phyloP scores from a whole-genome alignment of 2,797 vertebrate genomes.

The Huso huso region DNA sequence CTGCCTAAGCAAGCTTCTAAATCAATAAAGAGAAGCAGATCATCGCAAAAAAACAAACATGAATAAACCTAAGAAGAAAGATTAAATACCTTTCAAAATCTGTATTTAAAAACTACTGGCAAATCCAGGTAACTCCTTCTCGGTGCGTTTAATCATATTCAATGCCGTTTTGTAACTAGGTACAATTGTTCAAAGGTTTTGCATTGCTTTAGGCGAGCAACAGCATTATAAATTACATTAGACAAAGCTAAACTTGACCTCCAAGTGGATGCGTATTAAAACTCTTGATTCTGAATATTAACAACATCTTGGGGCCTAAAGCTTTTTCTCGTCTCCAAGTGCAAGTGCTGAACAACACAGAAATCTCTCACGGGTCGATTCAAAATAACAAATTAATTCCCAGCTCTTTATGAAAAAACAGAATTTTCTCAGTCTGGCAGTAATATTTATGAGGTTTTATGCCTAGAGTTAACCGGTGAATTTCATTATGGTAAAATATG shows the following conservation, averaged over 20 bases:
- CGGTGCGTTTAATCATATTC: conserved; percentile 70
- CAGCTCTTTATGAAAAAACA: conserved; percentile 24
- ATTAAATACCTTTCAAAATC: conserved; percentile 69
- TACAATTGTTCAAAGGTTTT: conserved; percentile 68
- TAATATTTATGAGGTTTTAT: conserved; percentile 14
- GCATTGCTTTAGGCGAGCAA: conserved; percentile 81
- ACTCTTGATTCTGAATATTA: conserved; percentile 83
- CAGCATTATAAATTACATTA: conserved; percentile 86
- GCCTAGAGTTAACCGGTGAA: too few species aligned
- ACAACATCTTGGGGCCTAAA: conserved; percentile 78
- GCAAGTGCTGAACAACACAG: conserved; percentile 76
- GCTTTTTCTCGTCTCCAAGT: conserved; percentile 65
- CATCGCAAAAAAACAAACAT: conserved; percentile 50
- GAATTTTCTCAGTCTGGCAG: conserved; percentile 19
- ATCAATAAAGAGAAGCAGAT: conserved; percentile 68
- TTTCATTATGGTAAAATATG: too few species aligned
- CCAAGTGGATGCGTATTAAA: conserved; percentile 88
- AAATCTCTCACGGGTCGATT: conserved; percentile 62
- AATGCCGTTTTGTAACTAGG: conserved; percentile 68
- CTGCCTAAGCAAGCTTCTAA: conserved; percentile 23
- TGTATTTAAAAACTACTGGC: conserved; percentile 59
- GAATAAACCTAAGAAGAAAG: conserved; percentile 63
- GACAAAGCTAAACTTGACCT: conserved; percentile 93
- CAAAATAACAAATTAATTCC: conserved; percentile 52
- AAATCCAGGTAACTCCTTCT: conserved; percentile 59